A percentile compares a stretch with the other conserved stretches of the same genome.
These are phyloP conservation scores for Polypedilum pembai DNA, from an alignment of 1,140 invertebrate genomes.

Conservation along the genomic window DNA sequence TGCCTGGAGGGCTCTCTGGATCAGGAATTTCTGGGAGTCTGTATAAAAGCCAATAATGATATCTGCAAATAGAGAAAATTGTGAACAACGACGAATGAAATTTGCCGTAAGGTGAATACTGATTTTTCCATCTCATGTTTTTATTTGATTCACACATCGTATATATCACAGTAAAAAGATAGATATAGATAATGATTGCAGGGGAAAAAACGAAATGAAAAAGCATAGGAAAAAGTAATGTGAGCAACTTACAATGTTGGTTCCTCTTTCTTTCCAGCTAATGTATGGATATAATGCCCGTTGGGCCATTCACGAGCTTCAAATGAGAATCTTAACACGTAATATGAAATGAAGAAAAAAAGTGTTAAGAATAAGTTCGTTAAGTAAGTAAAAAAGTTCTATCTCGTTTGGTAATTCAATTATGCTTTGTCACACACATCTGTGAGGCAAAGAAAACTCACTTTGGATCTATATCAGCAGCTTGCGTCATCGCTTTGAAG, in stretches of 20 bases:
- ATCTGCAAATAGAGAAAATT: constrained; percentile 39
- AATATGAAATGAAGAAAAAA: not conserved
- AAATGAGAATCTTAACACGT: constrained; percentile 50
- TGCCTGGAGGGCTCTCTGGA: constrained; percentile 65
- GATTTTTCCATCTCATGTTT: not conserved
- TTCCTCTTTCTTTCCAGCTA: constrained; percentile 77
- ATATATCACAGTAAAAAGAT: too few species aligned
- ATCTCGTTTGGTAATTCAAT: not conserved
- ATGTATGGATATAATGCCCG: constrained; percentile 80
- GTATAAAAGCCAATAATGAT: constrained; percentile 82
- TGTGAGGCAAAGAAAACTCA: constrained; percentile 30
- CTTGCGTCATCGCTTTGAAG: constrained; percentile 75
- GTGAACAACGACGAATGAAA: not conserved
- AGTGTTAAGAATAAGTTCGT: not conserved
- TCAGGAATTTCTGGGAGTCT: constrained; percentile 66
- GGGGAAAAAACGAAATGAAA: too few species aligned
- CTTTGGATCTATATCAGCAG: constrained; percentile 64
- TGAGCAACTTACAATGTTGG: constrained; percentile 54
- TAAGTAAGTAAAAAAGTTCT: not conserved
- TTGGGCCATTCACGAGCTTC: constrained; percentile 80
- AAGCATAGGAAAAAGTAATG: too few species aligned
- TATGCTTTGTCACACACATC: not conserved
- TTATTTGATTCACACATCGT: too few species aligned
- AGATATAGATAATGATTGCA: too few species aligned
- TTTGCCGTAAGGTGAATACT: not conserved